Evolutionary conservation across 2,797 vertebrate genomes (phyloP).

Genomic region (Trichosurus vulpecula): DNA sequence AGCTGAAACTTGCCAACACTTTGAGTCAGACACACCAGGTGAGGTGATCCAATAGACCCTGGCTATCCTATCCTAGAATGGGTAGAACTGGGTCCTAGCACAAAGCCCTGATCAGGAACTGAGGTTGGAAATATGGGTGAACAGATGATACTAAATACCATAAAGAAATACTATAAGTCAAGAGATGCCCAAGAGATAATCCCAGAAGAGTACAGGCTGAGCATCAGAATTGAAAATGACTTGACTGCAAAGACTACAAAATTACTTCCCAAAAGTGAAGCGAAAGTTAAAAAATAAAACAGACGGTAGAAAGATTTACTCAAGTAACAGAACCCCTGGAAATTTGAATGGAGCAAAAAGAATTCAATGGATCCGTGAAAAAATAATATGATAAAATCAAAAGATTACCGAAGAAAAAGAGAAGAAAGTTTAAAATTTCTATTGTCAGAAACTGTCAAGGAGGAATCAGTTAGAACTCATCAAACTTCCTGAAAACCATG

Average conservation of each 20-base stretch:
- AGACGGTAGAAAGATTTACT: not conserved
- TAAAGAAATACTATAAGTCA: not conserved
- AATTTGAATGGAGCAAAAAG: not conserved
- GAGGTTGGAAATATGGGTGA: not conserved
- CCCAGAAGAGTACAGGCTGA: not conserved
- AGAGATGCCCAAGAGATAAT: not conserved
- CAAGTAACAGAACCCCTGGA: not conserved
- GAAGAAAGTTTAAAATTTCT: not conserved
- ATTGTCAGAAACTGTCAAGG: not conserved
- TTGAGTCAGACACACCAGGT: not conserved
- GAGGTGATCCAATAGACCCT: not conserved
- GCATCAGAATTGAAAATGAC: not conserved
- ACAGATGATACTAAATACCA: not conserved
- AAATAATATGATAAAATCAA: not conserved
- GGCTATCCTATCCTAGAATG: not conserved
- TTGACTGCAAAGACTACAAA: not conserved
- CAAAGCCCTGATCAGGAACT: not conserved
- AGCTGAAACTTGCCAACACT: not conserved
- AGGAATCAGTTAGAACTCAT: not conserved
- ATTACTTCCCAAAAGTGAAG: not conserved
- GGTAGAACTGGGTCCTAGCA: not conserved
- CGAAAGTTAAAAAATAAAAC: not conserved
- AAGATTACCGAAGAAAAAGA: not conserved
- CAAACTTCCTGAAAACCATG: not conserved
- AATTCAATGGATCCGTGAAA: not conserved